Base-by-base conservation (phyloP, 1,140 invertebrate genomes). In the Notospermus geniculatus region DNA sequence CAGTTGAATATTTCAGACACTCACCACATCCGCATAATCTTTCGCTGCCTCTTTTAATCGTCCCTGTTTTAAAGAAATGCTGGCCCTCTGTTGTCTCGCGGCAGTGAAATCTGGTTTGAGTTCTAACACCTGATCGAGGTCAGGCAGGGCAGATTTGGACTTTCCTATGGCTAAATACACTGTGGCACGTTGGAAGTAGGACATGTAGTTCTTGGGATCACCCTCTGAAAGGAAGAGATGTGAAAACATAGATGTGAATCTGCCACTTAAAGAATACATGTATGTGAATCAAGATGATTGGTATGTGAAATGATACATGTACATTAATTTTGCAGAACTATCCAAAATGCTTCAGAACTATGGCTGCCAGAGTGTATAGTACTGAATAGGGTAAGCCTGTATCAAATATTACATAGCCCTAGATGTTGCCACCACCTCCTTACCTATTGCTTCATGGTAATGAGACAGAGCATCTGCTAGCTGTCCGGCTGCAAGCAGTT, bases 401-500 rank as follows among this genome's bases (percentile, higher is more conserved):
- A n/a, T n/a, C n/a, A n/a, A n/a, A n/a, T n/a, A n/a, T n/a, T n/a
- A n/a, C n/a, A n/a, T n/a, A n/a, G n/a, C n/a, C n/a, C n/a, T n/a
- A n/a, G n/a, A n/a, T n/a, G n/a, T n/a, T n/a, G n/a, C n/a, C n/a
- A n/a, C n/a, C n/a, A n/a, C n/a, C n/a, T n/a, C n/a, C n/a, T 86
- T 82, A 96, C 93, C 94, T 74, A 99, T 91, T 69, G 97, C 97
- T 59, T 92, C 91, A 87, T 99, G 96, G 84, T 97, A 99, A 78
- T 99, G 95, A 53, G 91, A 91, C 28, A 99, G 81, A 0, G 97
- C 97, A 86, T 99, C 97, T 53, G 92, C 89, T 55, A 98, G 87
- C 78, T 98, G 92, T 50, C 96, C 95, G 68, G 88, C 88, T 7
- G 91, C 88, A 66, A 98, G 82, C 76, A 97, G 89, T 70, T 94